Evolutionary conservation across 2,888 invertebrate genomes (phyloP), one percentile per base, ranked within the genome.

Genomic region (Hypselothyrea guttata): DNA sequence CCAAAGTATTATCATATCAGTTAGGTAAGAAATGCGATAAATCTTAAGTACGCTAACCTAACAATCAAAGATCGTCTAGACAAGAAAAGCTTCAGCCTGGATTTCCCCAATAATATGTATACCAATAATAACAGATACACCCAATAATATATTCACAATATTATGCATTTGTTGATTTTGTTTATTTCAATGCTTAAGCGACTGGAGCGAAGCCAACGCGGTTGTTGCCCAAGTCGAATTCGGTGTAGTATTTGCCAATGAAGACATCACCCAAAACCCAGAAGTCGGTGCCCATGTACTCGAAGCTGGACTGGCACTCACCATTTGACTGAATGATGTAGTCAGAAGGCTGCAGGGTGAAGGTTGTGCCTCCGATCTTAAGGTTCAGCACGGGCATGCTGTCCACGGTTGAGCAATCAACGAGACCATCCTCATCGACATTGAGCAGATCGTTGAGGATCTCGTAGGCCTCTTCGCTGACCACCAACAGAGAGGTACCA

Each of bases 181-280:
- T 68, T 71, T 68, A 71, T 71, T 65, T 34, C 1, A 41, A 11
- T 37, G 12, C 35, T 60, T 84, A 84, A 40, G 93, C 92, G 65
- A 77, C 77, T 30, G 89, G 87, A 40, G 98, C 98, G 90, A 98
- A 97, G 58, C 98, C 98, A 85, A 98, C 92, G 56, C 96, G 93
- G 85, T 94, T 92, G 87, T 96, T 95, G 70, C 92, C 94, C 89
- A 95, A 91, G 91, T 98, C 98, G 91, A 98, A 98, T 91, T 97
- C 96, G 0, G 98, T 97, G 92, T 98, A 98, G 91, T 93, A 98
- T 86, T 93, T 93, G 52, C 98, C 97, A 89, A 98, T 96, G 91
- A 98, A 98, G 73, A 98, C 96, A 91, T 98, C 98, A 58, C 98
- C 98, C 75, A 98, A 92, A 90, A 98, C 98, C 98, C 98, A 99